Evolutionary conservation across 1,140 invertebrate genomes (phyloP).

Genomic region (Catajapyx aquilonaris): DNA sequence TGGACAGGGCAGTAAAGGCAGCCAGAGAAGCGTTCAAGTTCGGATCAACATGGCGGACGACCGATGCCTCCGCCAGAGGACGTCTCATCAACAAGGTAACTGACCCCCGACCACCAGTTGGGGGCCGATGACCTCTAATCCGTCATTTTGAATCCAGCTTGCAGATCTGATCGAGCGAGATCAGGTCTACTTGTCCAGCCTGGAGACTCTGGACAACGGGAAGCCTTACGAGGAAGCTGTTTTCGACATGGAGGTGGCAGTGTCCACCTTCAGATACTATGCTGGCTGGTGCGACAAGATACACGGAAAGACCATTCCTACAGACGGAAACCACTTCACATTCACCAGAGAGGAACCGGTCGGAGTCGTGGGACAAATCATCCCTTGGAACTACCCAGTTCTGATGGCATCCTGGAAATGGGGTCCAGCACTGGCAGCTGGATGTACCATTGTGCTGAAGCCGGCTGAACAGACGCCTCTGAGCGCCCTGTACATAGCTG

Average conservation of each 20-base stretch:
- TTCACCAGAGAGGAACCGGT: conserved; percentile 59
- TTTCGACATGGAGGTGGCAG: conserved; percentile 38
- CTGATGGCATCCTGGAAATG: conserved; percentile 63
- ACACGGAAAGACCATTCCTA: conserved; percentile 68
- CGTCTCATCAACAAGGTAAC: conserved; percentile 37
- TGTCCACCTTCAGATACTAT: conserved; percentile 54
- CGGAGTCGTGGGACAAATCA: conserved; percentile 73
- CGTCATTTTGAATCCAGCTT: conserved; percentile 25
- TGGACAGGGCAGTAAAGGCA: conserved; percentile 49
- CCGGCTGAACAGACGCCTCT: conserved; percentile 88
- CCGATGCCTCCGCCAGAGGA: conserved; percentile 50
- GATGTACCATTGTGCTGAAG: conserved; percentile 72
- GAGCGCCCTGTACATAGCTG: conserved; percentile 57
- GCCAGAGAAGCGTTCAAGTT: conserved; percentile 49
- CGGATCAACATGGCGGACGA: conserved; percentile 50
- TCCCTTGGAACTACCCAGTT: conserved; percentile 81
- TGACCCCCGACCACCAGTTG: not conserved
- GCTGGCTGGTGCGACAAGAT: conserved; percentile 85
- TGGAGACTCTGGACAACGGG: conserved; percentile 75
- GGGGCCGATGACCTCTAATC: not conserved
- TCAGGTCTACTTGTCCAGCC: conserved; percentile 37
- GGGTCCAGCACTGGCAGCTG: conserved; percentile 58
- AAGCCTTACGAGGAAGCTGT: conserved; percentile 47
- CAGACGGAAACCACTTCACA: conserved; percentile 68
- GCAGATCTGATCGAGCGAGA: conserved; percentile 57